These are phyloP conservation scores for Toxotes chatareus DNA, from an alignment of 2,113 vertebrate genomes.

Conservation along the genomic window DNA sequence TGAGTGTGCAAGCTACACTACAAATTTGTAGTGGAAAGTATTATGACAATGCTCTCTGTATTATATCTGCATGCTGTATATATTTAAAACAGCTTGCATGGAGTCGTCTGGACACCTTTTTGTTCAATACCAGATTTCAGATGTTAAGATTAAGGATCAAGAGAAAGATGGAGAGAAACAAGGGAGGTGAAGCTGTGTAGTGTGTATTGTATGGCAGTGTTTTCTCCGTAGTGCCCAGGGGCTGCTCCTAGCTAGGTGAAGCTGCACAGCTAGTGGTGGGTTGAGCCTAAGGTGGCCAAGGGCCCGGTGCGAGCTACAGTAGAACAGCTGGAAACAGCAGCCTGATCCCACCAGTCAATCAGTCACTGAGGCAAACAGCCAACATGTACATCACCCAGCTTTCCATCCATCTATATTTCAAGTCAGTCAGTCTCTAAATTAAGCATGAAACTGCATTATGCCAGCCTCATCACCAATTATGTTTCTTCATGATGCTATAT, in stretches of 20 bases:
- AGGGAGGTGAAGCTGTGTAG: conserved; percentile 6
- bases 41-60: not conserved
- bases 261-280: conserved; percentile 64
- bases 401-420: conserved; percentile 23
- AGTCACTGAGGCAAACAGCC: conserved; percentile 44
- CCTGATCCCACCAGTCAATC: conserved; percentile 54
- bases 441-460: conserved; percentile 33
- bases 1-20: conserved; percentile 6
- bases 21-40: conserved; percentile 17
- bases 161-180: not conserved
- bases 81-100: conserved; percentile 10
- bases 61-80: conserved; percentile 1
- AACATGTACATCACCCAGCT: conserved; percentile 3
- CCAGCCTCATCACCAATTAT: conserved; percentile 49
- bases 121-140: not conserved
- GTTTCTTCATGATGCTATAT: conserved; percentile 27
- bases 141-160: conserved; percentile 18
- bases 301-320: conserved; percentile 38
- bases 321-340: conserved; percentile 66
- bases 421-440: conserved; percentile 48
- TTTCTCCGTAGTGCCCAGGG: conserved; percentile 55
- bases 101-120: conserved; percentile 8
- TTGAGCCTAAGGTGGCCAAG: conserved; percentile 58
- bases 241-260: conserved; percentile 54
- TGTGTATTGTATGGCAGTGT: conserved; percentile 20